These are phyloP conservation scores for Leptinotarsa haldemani DNA, from an alignment of 2,888 invertebrate species.

Conservation along the genomic window DNA sequence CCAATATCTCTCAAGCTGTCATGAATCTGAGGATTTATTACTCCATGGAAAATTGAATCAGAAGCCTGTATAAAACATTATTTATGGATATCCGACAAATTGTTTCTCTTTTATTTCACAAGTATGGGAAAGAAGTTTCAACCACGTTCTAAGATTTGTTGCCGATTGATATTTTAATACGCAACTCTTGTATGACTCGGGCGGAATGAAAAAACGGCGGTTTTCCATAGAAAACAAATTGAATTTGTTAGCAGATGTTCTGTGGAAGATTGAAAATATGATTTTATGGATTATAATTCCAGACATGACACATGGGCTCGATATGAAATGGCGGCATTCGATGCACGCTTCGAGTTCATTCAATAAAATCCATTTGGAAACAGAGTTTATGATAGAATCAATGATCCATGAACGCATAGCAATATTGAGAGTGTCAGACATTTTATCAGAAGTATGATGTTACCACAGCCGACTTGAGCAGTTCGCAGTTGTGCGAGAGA, in stretches of 20 bases:
- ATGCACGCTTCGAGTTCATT: no score
- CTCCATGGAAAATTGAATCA: slow-evolving; percentile 7
- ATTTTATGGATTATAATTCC: not conserved
- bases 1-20: slow-evolving; percentile 14
- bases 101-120: not conserved
- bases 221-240: not conserved
- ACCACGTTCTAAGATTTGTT: not conserved
- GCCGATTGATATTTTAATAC: not conserved
- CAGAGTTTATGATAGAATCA: no score
- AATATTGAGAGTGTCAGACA: no score
- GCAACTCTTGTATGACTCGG: not conserved
- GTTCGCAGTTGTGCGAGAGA: no score
- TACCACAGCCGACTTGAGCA: no score
- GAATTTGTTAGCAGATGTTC: not conserved
- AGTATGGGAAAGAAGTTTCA: not conserved
- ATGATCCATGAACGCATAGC: no score
- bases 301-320: not conserved
- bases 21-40: slow-evolving; percentile 7
- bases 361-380: no score
- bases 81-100: slow-evolving; percentile 3
- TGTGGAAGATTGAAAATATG: not conserved
- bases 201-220: no score
- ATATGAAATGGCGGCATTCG: no score
- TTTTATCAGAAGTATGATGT: no score
- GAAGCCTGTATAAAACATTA: not conserved